Percentiles rank a stretch among this genome's conserved stretches.
Conservation (phyloP, 2,113 vertebrate genomes). For the Datnioides undecimradiatus region DNA sequence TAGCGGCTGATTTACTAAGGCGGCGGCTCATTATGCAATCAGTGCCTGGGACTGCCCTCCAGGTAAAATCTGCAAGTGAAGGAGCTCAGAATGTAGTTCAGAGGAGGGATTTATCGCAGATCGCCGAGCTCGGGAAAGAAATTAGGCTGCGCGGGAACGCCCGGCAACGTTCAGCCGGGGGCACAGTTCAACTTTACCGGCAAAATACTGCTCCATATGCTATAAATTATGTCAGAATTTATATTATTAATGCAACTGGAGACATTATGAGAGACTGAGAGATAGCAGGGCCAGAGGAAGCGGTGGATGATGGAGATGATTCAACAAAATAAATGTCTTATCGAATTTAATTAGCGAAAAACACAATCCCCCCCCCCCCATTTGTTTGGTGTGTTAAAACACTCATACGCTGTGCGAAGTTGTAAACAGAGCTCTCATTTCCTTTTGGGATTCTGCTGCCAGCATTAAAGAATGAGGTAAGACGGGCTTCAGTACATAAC, state of each 20-base stretch:
- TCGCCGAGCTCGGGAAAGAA: not conserved
- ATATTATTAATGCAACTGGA: not conserved
- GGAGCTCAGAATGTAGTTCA: constrained; percentile 13
- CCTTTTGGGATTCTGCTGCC: too few relatives aligned
- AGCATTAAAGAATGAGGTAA: too few relatives aligned
- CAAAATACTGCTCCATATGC: not conserved
- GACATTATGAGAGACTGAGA: not conserved
- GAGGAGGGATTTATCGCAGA: constrained; percentile 6
- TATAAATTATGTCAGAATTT: not conserved
- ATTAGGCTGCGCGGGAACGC: not conserved
- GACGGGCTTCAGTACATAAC: not conserved
- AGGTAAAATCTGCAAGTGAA: constrained; percentile 48
- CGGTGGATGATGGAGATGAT: constrained; percentile 5
- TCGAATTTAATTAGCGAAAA: constrained; percentile 2
- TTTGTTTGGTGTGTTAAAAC: not conserved
- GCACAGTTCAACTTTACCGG: not conserved
- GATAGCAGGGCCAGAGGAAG: not conserved
- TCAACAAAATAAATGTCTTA: not conserved
- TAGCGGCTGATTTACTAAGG: constrained; percentile 53
- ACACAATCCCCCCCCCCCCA: not conserved
- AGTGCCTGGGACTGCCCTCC: constrained; percentile 41
- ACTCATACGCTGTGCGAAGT: not conserved
- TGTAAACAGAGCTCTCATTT: not conserved
- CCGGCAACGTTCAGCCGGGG: not conserved
- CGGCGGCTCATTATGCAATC: constrained; percentile 58